Conservation (phyloP, 2,888 invertebrate species). For the Theretra japonica region DNA sequence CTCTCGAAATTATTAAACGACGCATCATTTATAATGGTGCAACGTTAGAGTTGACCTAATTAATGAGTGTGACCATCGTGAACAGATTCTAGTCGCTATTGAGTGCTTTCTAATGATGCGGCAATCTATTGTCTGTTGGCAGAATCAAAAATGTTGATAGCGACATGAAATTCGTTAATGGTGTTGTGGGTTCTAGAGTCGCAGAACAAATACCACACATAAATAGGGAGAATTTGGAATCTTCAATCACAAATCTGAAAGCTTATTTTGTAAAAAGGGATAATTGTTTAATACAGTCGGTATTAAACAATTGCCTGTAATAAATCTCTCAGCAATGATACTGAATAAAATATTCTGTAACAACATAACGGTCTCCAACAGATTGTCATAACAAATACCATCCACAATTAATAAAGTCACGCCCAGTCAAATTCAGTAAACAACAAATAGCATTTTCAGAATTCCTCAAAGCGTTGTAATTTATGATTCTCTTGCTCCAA, state of each 20-base stretch:
- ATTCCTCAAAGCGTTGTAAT: constrained; percentile 1
- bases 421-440: not conserved
- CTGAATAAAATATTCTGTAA: too few relatives aligned
- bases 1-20: constrained; percentile 1
- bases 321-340: too few relatives aligned
- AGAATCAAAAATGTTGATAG: not conserved
- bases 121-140: not conserved
- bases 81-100: not conserved
- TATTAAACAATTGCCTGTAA: too few relatives aligned
- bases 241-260: too few relatives aligned
- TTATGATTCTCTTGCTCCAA: not conserved
- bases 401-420: not conserved
- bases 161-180: not conserved
- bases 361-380: not conserved
- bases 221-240: too few relatives aligned
- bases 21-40: constrained; percentile 11
- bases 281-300: too few relatives aligned
- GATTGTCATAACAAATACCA: not conserved
- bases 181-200: not conserved
- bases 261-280: too few relatives aligned
- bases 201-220: too few relatives aligned
- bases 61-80: not conserved
- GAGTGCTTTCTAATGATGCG: not conserved
- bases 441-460: not conserved
- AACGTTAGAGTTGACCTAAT: not conserved